Conservation (phyloP, 2,797 vertebrate species). For the Argentina silus region DNA sequence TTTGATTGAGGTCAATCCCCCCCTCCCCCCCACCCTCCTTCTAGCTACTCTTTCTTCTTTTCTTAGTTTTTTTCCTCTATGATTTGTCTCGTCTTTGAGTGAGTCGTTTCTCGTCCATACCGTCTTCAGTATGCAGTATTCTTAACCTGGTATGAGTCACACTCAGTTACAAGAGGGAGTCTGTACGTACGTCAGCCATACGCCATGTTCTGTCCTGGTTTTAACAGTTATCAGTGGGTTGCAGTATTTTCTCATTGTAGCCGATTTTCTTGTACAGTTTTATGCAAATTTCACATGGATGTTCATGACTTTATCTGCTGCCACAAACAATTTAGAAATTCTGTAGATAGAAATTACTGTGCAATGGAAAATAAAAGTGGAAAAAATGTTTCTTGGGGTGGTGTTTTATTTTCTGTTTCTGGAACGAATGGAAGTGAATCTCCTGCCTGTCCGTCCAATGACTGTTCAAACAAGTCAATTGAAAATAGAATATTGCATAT, state of each 20-base stretch:
- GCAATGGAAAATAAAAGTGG: conserved; percentile 81
- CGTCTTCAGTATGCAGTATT: conserved; percentile 68
- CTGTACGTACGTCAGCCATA: conserved; percentile 60
- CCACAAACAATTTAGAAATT: conserved; percentile 83
- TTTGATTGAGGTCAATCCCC: conserved; percentile 52
- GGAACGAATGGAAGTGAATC: no score
- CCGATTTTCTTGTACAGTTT: conserved; percentile 83
- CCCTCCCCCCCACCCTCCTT: conserved; percentile 25
- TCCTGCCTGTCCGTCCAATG: no score
- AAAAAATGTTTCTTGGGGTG: conserved; percentile 64
- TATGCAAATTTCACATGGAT: conserved; percentile 83
- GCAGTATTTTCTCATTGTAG: conserved; percentile 84
- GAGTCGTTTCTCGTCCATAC: conserved; percentile 57
- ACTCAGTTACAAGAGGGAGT: conserved; percentile 70
- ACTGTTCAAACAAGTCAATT: no score
- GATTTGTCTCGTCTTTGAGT: conserved; percentile 54
- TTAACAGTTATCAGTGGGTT: conserved; percentile 78
- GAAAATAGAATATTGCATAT: no score
- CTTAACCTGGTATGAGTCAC: conserved; percentile 52
- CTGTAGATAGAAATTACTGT: conserved; percentile 87
- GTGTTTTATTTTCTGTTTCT: conserved; percentile 26
- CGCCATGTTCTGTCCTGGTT: conserved; percentile 75
- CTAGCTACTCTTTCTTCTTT: conserved; percentile 31
- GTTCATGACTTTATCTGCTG: conserved; percentile 85
- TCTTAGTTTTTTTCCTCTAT: conserved; percentile 29